A percentile compares a stretch with the other conserved stretches of the same genome.
Evolutionary conservation across 2,888 invertebrate species (phyloP).

Genomic region (Agrochola lychnidis): DNA sequence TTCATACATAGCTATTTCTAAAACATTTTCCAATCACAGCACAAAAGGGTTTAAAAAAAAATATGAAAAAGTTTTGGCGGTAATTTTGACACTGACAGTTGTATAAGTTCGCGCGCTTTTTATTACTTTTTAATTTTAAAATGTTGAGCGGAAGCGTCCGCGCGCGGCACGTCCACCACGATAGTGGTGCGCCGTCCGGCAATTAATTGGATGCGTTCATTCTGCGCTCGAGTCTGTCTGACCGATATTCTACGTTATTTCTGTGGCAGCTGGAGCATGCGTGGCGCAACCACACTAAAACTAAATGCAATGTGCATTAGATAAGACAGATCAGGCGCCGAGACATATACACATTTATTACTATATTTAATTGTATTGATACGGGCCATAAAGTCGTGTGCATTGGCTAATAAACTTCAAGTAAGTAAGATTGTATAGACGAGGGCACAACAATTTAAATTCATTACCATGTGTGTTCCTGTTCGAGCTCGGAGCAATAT

Average conservation of each 20-base stretch:
- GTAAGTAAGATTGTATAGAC: constrained; percentile 32
- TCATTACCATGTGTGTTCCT: constrained; percentile 46
- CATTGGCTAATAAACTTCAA: constrained; percentile 43
- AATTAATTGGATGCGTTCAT: constrained; percentile 87
- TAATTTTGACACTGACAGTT: constrained; percentile 60
- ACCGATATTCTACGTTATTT: constrained; percentile 90
- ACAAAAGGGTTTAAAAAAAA: constrained; percentile 14
- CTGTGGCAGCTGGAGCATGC: constrained; percentile 81
- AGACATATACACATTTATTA: constrained; percentile 64
- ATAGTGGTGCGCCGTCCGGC: constrained; percentile 83
- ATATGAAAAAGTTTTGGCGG: constrained; percentile 18
- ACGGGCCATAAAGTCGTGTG: constrained; percentile 41
- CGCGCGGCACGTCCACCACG: constrained; percentile 84
- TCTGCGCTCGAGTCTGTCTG: constrained; percentile 84
- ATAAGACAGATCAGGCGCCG: constrained; percentile 81
- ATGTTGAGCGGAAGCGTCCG: constrained; percentile 84
- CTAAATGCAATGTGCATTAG: constrained; percentile 89
- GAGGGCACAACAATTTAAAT: constrained; percentile 43
- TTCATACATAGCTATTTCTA: constrained; percentile 5
- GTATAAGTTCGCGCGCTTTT: constrained; percentile 81
- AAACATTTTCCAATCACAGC: constrained; percentile 20
- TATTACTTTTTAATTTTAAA: constrained; percentile 69
- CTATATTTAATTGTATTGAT: constrained; percentile 63
- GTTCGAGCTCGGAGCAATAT: constrained; percentile 36
- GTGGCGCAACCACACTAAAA: constrained; percentile 88